Conservation (phyloP, 2,888 invertebrate genomes). For the Sphaeridia pumilis region DNA sequence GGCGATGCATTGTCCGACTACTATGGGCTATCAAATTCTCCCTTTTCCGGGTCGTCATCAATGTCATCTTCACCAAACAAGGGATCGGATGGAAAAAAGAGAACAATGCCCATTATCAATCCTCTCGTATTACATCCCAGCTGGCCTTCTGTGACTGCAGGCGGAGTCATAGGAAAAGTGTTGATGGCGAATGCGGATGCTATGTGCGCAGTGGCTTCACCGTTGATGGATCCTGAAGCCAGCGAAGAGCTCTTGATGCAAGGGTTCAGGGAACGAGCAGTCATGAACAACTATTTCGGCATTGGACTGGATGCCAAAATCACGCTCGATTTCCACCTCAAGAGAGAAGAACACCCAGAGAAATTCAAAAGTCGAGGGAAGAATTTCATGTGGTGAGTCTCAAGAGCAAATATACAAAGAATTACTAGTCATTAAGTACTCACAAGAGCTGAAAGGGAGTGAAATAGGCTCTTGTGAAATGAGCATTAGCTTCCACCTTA, state of each 20-base stretch:
- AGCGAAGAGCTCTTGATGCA: constrained; percentile 30
- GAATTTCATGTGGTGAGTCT: constrained; percentile 75
- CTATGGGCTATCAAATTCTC: constrained; percentile 30
- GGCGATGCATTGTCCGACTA: constrained; percentile 16
- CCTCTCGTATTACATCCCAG: constrained; percentile 73
- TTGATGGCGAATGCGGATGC: constrained; percentile 91
- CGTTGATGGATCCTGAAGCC: constrained; percentile 78
- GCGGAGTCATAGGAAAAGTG: constrained; percentile 88
- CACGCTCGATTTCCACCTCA: constrained; percentile 90
- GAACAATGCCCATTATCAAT: constrained; percentile 76
- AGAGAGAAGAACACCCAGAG: constrained; percentile 92
- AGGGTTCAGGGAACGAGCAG: constrained; percentile 68
- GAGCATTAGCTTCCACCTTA: too few species aligned
- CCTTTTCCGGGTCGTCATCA: constrained; percentile 42
- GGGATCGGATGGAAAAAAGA: constrained; percentile 46
- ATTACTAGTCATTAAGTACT: too few species aligned
- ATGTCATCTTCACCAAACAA: constrained; percentile 43
- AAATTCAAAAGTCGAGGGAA: constrained; percentile 87
- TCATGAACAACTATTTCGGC: constrained; percentile 98
- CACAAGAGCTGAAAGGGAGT: too few species aligned
- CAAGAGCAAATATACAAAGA: background rate
- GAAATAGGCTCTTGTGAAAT: too few species aligned
- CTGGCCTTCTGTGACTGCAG: constrained; percentile 54
- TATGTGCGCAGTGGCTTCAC: constrained; percentile 89
- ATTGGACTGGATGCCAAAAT: constrained; percentile 98